Percentiles rank a stretch among this genome's conserved stretches.
Conservation (phyloP, 2,888 invertebrate genomes). For the Molanna angustata region DNA sequence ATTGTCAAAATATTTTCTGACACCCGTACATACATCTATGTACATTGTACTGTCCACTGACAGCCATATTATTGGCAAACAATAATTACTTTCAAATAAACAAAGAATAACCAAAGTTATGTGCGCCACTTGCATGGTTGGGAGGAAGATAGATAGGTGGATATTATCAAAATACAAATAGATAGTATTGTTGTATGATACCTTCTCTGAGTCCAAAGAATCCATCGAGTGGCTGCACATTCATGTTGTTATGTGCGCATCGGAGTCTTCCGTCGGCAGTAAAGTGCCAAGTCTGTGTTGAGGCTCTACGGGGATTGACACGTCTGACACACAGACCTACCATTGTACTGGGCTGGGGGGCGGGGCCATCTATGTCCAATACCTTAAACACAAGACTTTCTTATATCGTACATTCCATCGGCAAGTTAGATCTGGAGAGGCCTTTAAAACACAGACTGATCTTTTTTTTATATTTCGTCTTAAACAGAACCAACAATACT, state of each 20-base stretch:
- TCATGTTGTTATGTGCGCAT: conserved; percentile 85
- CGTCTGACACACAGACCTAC: conserved; percentile 77
- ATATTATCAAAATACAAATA: neutral
- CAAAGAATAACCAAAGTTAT: neutral
- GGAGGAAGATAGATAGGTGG: neutral
- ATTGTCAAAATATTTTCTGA: no score
- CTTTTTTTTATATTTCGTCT: no score
- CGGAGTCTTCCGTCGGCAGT: conserved; percentile 80
- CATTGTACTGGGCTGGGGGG: conserved; percentile 73
- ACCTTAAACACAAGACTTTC: no score
- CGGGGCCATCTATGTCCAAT: conserved; percentile 84
- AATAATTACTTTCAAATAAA: neutral
- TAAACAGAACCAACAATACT: no score
- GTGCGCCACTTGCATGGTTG: neutral
- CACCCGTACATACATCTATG: no score
- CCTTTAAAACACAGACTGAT: no score
- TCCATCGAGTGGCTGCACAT: conserved; percentile 69
- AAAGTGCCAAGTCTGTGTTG: conserved; percentile 93
- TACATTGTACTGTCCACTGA: no score
- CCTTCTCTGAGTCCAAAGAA: conserved; percentile 57
- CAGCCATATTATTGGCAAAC: no score
- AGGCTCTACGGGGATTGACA: conserved; percentile 76
- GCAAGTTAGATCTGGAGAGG: no score
- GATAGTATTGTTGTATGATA: conserved; percentile 16
- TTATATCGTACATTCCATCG: no score